phyloP scores from a whole-genome alignment of 1,140 invertebrate genomes.

The Papilio dardanus region DNA sequence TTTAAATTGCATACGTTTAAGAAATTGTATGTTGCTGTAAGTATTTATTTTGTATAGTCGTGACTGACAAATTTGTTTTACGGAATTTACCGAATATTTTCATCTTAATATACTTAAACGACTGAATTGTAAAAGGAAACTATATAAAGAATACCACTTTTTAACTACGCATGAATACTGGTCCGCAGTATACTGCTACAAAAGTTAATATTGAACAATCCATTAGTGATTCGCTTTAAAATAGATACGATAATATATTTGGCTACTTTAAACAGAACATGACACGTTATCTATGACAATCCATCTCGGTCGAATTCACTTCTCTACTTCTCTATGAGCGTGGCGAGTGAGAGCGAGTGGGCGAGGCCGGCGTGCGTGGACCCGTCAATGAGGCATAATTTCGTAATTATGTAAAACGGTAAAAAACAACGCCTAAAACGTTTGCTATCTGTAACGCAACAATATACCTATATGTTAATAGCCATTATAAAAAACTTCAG shows the following conservation, averaged over 20 bases:
- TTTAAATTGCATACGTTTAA: constrained; percentile 17
- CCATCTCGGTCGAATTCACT: constrained; percentile 67
- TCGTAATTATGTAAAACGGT: constrained; percentile 79
- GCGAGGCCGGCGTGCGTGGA: constrained; percentile 52
- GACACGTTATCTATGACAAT: constrained; percentile 75
- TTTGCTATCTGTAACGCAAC: constrained; percentile 76
- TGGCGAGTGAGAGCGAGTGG: constrained; percentile 71
- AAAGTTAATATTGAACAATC: constrained; percentile 30
- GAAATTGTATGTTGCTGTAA: background rate
- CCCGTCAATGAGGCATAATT: constrained; percentile 74
- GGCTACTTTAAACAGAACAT: constrained; percentile 71
- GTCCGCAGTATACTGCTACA: background rate
- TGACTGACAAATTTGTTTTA: background rate
- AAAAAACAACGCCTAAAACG: constrained; percentile 71
- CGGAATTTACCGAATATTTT: background rate
- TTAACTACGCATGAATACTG: too few relatives aligned
- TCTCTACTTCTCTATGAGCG: constrained; percentile 67
- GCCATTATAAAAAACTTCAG: constrained; percentile 68
- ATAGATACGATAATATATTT: constrained; percentile 58
- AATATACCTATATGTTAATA: constrained; percentile 77
- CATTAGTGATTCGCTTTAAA: constrained; percentile 63
- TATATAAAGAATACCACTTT: too few relatives aligned
- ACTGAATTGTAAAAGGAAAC: background rate
- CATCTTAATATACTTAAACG: background rate
- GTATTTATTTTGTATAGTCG: background rate